Evolutionary conservation across 2,797 vertebrate genomes (phyloP).

Genomic region (Danio choprae): DNA sequence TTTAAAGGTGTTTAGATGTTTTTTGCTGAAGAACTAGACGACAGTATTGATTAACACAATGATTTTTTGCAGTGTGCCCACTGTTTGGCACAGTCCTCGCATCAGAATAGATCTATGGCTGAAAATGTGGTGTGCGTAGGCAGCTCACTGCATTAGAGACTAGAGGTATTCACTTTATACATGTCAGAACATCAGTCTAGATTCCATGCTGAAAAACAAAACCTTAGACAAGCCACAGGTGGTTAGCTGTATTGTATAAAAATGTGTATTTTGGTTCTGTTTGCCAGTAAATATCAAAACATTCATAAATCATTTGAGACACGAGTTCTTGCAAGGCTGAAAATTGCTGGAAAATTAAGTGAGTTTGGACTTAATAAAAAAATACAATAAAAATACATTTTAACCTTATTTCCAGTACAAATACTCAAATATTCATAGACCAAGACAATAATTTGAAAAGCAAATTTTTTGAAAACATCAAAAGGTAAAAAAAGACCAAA

Average conservation of each 20-base stretch:
- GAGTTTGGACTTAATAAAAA: neutral
- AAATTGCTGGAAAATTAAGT: neutral
- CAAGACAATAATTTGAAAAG: too few species aligned
- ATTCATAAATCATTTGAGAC: too few species aligned
- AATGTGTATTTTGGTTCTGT: neutral
- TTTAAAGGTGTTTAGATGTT: neutral
- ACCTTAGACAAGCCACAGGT: neutral
- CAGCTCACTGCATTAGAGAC: conserved; percentile 3
- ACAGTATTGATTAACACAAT: neutral
- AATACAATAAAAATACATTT: too few species aligned
- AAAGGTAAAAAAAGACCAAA: too few species aligned
- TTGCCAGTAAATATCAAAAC: neutral
- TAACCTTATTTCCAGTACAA: too few species aligned
- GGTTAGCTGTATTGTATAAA: neutral
- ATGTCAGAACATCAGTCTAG: neutral
- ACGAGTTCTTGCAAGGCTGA: too few species aligned
- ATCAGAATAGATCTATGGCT: neutral
- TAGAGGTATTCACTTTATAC: neutral
- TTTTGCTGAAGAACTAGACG: conserved; percentile 1
- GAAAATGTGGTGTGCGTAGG: conserved; percentile 10
- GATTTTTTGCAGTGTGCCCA: conserved; percentile 1
- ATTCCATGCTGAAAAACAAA: neutral
- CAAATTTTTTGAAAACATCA: too few species aligned
- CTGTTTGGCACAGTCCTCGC: conserved; percentile 9
- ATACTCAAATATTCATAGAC: too few species aligned